Evolutionary conservation across 2,113 vertebrate species (phyloP), one percentile per base, ranked within the genome.

Genomic region (Drymodes brunneopygia): DNA sequence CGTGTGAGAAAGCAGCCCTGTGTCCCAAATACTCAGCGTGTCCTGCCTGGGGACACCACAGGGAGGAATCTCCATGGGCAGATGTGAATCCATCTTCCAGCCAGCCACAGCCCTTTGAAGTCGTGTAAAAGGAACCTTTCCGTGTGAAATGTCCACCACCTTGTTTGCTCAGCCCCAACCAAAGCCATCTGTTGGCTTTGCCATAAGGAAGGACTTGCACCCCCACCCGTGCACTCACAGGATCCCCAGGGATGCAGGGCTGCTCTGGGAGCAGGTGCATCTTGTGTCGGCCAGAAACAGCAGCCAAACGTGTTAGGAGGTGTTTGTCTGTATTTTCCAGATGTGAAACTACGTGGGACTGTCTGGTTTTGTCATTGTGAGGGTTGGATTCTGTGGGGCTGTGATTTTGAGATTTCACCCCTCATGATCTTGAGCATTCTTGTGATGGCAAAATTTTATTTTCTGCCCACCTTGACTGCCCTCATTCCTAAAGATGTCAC

Each of bases 1-100:
- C 0, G 0, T 12, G 24, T 86, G 47, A 56, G 60, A 61, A 75
- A 38, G 56, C n/a, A 57, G 66, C 25, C 27, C 27, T 4, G 7
- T 50, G 50, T 48, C 83, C 77, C 83, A 64, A 53, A 66, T 14
- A 1, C 1, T 23, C n/a, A 3, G 0, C 4, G 1, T 2, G 1
- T 61, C 47, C 5, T 86, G 29, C 45, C 48, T 33, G 50, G 22
- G 65, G 36, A 47, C 38, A 17, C 22, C 3, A 0, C 4, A 13
- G 48, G 44, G 51, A 24, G 23, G 22, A 73, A 81, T 28, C 0
- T 0, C 56, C 56, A 8, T 2, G 1, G 47, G 62, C 29, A 61
- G 40, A 16, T 12, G 11, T 0, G 0, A 54, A 44, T 66, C 35
- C 79, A 13, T 33, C 36, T 42, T 67, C n/a, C 28, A 51, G 6